Evolutionary conservation across 35 echinoderm and acorn worm genomes (phyloP).

Genomic region (Chiridota heheva): DNA sequence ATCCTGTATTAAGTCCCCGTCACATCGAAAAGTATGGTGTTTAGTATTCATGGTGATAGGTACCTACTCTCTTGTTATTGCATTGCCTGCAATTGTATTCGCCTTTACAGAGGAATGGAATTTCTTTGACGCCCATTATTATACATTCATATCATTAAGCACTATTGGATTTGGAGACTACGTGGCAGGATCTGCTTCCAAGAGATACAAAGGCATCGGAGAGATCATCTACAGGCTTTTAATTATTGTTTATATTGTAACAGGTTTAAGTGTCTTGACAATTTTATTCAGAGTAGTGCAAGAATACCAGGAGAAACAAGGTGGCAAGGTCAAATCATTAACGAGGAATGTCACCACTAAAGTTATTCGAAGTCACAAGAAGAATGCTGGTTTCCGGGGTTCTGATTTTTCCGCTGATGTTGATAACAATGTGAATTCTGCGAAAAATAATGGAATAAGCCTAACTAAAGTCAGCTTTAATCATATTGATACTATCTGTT

Average conservation of each 20-base stretch:
- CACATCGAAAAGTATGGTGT: conserved; percentile 8
- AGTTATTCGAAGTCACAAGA: conserved; percentile 18
- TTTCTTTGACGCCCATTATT: conserved; percentile 56
- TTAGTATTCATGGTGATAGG: not conserved
- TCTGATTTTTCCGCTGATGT: too few species aligned
- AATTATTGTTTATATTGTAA: conserved; percentile 27
- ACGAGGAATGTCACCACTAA: conserved; percentile 33
- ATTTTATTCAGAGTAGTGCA: conserved; percentile 36
- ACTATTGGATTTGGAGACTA: conserved; percentile 83
- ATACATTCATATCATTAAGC: conserved; percentile 68
- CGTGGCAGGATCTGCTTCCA: conserved; percentile 60
- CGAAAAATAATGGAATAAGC: too few species aligned
- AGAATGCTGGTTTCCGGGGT: too few species aligned
- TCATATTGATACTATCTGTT: too few species aligned
- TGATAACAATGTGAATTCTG: too few species aligned
- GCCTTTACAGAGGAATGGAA: conserved; percentile 58
- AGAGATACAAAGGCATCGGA: conserved; percentile 32
- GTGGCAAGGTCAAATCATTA: conserved; percentile 23
- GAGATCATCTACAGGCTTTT: conserved; percentile 26
- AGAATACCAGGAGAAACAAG: conserved; percentile 46
- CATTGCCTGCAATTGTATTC: conserved; percentile 58
- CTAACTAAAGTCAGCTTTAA: too few species aligned
- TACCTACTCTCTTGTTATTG: conserved; percentile 23
- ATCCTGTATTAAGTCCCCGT: conserved; percentile 6
- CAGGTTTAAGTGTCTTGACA: conserved; percentile 27